Percentiles rank a stretch among this genome's conserved stretches.
Evolutionary conservation across 1,140 invertebrate genomes (phyloP).

Genomic region (Drosophila melanogaster): DNA sequence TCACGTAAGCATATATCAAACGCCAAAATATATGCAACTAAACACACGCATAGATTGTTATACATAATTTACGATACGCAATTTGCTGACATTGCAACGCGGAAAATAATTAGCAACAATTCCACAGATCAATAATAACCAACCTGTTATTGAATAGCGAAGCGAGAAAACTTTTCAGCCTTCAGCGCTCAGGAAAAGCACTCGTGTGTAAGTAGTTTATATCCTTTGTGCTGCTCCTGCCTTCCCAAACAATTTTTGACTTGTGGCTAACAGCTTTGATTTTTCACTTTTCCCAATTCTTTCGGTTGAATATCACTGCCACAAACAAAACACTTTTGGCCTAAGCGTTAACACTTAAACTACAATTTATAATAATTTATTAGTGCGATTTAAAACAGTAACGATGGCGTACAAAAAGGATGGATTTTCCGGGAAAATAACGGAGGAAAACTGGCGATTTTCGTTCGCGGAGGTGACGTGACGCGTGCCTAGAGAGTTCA

Average conservation of each 20-base stretch:
- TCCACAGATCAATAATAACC: constrained; percentile 22
- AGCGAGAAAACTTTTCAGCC: constrained; percentile 38
- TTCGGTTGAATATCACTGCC: constrained; percentile 19
- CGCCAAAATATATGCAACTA: constrained; percentile 42
- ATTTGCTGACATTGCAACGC: constrained; percentile 39
- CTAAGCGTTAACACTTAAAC: not conserved
- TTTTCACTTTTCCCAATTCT: constrained; percentile 1
- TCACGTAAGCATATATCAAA: constrained; percentile 7
- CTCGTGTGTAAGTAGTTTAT: constrained; percentile 3
- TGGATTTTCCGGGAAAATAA: constrained; percentile 20
- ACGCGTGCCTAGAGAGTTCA: constrained; percentile 5
- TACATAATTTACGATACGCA: constrained; percentile 72
- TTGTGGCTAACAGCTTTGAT: constrained; percentile 36
- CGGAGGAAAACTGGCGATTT: constrained; percentile 38
- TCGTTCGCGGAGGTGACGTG: constrained; percentile 23
- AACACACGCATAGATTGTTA: constrained; percentile 49
- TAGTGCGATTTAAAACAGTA: constrained; percentile 14
- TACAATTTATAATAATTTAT: not conserved
- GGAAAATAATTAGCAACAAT: constrained; percentile 18
- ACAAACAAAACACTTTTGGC: constrained; percentile 6
- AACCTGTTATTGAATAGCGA: constrained; percentile 53
- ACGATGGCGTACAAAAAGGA: constrained; percentile 27
- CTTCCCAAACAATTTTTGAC: constrained; percentile 59
- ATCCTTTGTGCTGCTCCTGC: constrained; percentile 19
- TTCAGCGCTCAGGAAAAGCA: constrained; percentile 2